Conservation (phyloP, 2,797 vertebrate genomes). For the Malurus leucopterus region DNA sequence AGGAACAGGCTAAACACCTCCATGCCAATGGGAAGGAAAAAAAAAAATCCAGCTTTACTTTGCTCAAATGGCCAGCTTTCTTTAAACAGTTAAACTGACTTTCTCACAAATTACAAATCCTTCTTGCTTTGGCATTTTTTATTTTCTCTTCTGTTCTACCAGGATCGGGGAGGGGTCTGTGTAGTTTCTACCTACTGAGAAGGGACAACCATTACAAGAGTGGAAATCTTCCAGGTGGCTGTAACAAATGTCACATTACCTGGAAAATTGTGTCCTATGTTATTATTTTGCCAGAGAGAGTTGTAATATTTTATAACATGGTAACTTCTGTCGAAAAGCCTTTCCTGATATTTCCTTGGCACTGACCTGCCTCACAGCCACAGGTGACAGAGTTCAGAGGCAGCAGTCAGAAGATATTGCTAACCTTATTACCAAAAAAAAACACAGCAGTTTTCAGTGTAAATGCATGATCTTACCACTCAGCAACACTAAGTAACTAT, state of each 20-base stretch:
- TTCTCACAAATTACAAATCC: not conserved
- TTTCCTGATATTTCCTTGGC: not conserved
- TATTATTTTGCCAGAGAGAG: not conserved
- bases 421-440: not conserved
- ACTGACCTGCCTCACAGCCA: not conserved
- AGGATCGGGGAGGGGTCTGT: fast-evolving
- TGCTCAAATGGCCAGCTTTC: not conserved
- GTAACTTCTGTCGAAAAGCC: not conserved
- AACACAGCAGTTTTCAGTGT: not conserved
- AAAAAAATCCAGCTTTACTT: not conserved
- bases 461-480: not conserved
- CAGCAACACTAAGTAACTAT: not conserved
- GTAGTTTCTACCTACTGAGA: not conserved
- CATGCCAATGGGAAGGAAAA: not conserved
- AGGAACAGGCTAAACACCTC: not conserved
- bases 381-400: not conserved
- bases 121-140: not conserved
- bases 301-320: not conserved
- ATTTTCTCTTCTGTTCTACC: not conserved
- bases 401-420: not conserved
- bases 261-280: not conserved
- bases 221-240: not conserved
- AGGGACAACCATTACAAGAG: not conserved
- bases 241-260: not conserved
- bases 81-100: not conserved